A percentile compares a stretch with the other conserved stretches of the same genome.
Evolutionary conservation across 1,140 invertebrate genomes (phyloP).

Genomic region (Oreohelix idahoensis): DNA sequence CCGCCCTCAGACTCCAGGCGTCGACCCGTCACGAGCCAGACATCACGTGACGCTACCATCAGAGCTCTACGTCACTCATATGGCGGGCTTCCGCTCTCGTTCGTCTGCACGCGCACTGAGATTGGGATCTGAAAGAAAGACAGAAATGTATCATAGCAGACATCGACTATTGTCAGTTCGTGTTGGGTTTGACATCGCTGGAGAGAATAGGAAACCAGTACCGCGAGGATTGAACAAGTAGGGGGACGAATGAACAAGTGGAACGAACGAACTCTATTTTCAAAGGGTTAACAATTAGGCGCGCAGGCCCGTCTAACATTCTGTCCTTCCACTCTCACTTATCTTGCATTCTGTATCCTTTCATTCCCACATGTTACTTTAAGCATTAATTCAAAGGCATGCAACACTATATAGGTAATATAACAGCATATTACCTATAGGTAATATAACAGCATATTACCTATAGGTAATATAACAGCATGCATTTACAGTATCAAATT

Average conservation of each 20-base stretch:
- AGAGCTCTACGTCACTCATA: neutral
- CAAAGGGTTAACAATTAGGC: too few relatives aligned
- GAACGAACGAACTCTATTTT: too few relatives aligned
- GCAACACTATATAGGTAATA: too few relatives aligned
- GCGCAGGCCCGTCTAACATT: too few relatives aligned
- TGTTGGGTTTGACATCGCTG: neutral
- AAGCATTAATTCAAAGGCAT: too few relatives aligned
- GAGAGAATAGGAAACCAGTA: neutral
- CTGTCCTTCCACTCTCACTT: too few relatives aligned
- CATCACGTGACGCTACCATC: conserved; percentile 3
- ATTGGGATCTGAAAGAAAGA: conserved; percentile 8
- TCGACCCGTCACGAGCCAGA: neutral
- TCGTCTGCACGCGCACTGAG: conserved; percentile 9
- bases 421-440: too few relatives aligned
- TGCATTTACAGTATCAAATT: too few relatives aligned
- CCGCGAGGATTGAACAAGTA: neutral
- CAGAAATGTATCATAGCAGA: conserved; percentile 29
- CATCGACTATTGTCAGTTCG: neutral
- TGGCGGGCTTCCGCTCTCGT: neutral
- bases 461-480: too few relatives aligned
- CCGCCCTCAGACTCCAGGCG: conserved; percentile 10
- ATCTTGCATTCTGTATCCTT: too few relatives aligned
- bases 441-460: too few relatives aligned
- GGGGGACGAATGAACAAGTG: neutral
- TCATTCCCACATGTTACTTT: too few relatives aligned